Percentiles rank a stretch among this genome's conserved stretches.
Evolutionary conservation across 2,888 invertebrate species (phyloP).

Genomic region (Cataglyphis livida): DNA sequence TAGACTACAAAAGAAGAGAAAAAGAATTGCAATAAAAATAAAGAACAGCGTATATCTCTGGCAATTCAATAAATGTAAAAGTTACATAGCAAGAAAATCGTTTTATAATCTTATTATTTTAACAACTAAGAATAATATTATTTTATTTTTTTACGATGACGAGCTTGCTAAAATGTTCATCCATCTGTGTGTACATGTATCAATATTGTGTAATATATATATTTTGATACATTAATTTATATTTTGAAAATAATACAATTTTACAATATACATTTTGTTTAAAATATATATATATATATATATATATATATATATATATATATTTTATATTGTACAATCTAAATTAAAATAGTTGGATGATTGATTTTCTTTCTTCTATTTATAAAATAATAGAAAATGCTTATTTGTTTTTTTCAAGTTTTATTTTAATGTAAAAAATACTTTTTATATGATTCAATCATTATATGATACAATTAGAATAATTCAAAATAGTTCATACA

Average conservation of each 20-base stretch:
- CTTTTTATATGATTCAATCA: background rate
- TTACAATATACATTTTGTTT: background rate
- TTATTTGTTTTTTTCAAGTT: background rate
- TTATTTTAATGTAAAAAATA: background rate
- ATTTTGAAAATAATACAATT: background rate
- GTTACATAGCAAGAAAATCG: background rate
- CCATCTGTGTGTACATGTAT: background rate
- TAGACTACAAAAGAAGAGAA: background rate
- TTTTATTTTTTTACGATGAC: background rate
- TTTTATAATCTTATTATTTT: background rate
- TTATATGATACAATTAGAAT: background rate
- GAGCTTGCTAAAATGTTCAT: slow-evolving; percentile 5
- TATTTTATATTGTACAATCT: background rate
- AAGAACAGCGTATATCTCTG: background rate
- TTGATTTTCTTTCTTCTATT: background rate
- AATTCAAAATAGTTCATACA: background rate
- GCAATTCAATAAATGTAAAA: background rate
- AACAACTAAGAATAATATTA: background rate
- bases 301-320: too few species aligned
- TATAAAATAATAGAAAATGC: background rate
- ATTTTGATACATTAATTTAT: background rate
- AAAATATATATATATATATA: too few species aligned
- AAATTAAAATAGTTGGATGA: background rate
- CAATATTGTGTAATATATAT: background rate
- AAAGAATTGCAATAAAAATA: background rate